Conservation (phyloP, 2,113 vertebrate genomes). For the Ptychochromis oligacanthus region DNA sequence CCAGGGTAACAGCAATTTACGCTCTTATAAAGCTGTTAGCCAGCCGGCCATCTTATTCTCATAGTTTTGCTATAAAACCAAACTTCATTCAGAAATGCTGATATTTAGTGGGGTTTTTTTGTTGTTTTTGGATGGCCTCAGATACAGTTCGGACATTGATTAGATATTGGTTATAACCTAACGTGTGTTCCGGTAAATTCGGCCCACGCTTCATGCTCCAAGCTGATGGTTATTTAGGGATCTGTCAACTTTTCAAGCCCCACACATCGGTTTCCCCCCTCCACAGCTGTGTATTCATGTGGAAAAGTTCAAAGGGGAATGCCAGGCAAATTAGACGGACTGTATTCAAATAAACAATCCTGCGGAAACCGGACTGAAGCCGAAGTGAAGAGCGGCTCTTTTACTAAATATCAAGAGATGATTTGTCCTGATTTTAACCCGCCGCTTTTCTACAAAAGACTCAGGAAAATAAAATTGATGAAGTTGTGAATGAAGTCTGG, state of each 20-base stretch:
- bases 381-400: not conserved
- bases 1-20: not conserved
- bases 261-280: no score
- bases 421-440: not conserved
- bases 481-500: not conserved
- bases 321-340: not conserved
- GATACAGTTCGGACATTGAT: fast-evolving
- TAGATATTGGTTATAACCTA: fast-evolving
- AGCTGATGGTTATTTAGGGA: not conserved
- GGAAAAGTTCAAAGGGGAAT: no score
- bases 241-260: not conserved
- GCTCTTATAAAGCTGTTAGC: not conserved
- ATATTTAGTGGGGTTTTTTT: not conserved
- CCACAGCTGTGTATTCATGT: no score
- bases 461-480: fast-evolving
- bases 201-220: fast-evolving
- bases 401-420: fast-evolving
- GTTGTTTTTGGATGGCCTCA: fast-evolving
- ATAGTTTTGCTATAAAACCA: not conserved
- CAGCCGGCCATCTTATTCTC: not conserved
- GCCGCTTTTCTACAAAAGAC: not conserved
- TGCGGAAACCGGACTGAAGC: not conserved
- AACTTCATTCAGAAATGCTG: not conserved
- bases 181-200: not conserved
- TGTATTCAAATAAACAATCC: not conserved